Evolutionary conservation across 2,113 vertebrate genomes (phyloP).

Genomic region (Embiotoca jacksoni): DNA sequence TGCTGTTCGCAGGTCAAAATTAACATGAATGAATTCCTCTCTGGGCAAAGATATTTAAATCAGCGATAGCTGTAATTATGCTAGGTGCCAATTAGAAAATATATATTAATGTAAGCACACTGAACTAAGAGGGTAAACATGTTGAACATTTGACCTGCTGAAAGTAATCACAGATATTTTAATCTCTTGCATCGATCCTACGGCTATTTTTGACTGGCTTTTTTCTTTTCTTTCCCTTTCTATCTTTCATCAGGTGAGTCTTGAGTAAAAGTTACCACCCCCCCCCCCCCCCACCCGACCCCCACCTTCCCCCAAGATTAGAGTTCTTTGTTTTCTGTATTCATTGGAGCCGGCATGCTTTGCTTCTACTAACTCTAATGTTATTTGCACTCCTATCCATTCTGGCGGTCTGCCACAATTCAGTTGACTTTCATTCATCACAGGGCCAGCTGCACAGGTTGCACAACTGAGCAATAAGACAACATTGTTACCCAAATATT

Average conservation of each 20-base stretch:
- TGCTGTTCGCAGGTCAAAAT: too few relatives aligned
- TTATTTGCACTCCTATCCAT: slow-evolving; percentile 76
- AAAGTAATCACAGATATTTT: not conserved
- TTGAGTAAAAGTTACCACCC: slow-evolving; percentile 39
- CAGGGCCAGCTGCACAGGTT: slow-evolving; percentile 61
- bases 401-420: slow-evolving; percentile 81
- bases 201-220: not conserved
- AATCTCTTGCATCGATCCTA: not conserved
- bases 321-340: slow-evolving; percentile 55
- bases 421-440: slow-evolving; percentile 89
- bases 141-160: not conserved
- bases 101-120: not conserved
- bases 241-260: slow-evolving; percentile 21
- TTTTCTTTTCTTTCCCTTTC: not conserved
- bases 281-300: too few relatives aligned
- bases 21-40: too few relatives aligned
- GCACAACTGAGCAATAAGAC: slow-evolving; percentile 77
- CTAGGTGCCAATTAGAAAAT: not conserved
- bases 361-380: slow-evolving; percentile 70
- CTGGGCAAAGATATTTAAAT: not conserved
- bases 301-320: slow-evolving; percentile 44
- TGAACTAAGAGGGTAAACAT: not conserved
- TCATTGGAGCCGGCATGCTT: slow-evolving; percentile 68
- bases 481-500: slow-evolving; percentile 83
- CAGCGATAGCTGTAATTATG: not conserved